These are phyloP conservation scores for Saccostrea cuccullata DNA, from an alignment of 1,140 invertebrate species.

Conservation along the genomic window DNA sequence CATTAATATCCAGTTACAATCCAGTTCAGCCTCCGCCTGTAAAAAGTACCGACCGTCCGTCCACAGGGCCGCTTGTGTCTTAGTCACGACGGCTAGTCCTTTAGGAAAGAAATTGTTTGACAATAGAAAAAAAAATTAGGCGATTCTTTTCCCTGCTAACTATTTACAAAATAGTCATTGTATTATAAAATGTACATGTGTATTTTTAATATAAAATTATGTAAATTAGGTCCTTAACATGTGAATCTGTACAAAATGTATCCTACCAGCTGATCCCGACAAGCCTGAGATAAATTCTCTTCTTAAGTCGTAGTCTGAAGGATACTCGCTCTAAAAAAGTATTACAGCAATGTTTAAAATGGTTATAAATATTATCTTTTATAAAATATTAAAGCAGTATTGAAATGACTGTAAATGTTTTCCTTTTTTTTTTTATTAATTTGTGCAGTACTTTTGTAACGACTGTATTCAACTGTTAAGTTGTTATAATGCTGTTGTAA, in stretches of 20 bases:
- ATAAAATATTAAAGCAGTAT: no score
- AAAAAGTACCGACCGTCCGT: constrained; percentile 97
- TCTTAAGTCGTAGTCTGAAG: constrained; percentile 88
- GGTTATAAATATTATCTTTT: no score
- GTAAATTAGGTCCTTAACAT: no score
- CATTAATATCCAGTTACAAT: constrained; percentile 84
- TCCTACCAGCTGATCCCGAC: constrained; percentile 87
- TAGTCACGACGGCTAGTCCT: constrained; percentile 90
- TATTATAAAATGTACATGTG: no score
- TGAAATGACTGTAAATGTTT: no score
- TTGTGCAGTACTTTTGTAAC: not conserved
- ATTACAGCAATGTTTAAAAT: no score
- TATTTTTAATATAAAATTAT: no score
- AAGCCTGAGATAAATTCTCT: constrained; percentile 92
- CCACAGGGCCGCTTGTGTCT: constrained; percentile 90
- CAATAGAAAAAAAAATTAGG: not conserved
- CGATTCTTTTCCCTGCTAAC: no score
- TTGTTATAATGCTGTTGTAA: no score
- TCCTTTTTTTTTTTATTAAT: not conserved
- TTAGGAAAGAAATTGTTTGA: not conserved
- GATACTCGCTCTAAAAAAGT: constrained; percentile 89
- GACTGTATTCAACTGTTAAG: not conserved
- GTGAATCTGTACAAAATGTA: no score
- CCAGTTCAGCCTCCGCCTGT: constrained; percentile 81
- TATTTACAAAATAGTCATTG: no score